Base-by-base conservation (phyloP, 2,888 invertebrate species). In the Villa cingulata region DNA sequence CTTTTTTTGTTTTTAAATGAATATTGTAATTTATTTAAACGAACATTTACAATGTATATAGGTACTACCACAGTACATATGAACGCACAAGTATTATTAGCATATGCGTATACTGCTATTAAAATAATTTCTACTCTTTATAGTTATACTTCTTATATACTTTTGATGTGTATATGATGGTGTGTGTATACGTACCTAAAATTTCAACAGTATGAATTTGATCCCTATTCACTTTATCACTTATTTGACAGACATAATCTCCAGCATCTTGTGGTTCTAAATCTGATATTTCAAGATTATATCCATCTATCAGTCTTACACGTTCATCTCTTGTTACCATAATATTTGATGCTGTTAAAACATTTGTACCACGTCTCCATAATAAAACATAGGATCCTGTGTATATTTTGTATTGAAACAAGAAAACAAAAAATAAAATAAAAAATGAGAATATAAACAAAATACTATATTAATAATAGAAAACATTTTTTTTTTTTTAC, bases 161-260 rank as follows among this genome's bases (percentile, higher is more conserved):
- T n/a, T n/a, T n/a, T n/a, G n/a, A n/a, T n/a, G n/a, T n/a, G n/a
- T n/a, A n/a, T n/a, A n/a, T n/a, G n/a, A n/a, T n/a, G n/a, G n/a
- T n/a, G n/a, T n/a, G n/a, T n/a, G n/a, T n/a, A n/a, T 48, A 60
- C 67, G 63, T 58, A 70, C 69, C 69, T 63, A 82, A 65, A 51
- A 83, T 81, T 59, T 82, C 81, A 36, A 83, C 80, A 1, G 81
- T 81, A 65, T 82, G 82, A 16, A 80, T 78, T 64, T 81, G 81
- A 63, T 82, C 81, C 16, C 77, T 71, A 40, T 78, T 77, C 51
- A 78, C 75, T 41, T 78, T 75, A 65, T 81, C 81, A 43, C 80
- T 80, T 54, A 83, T 78, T 70, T 82, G 82, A 63, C 83, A 83
- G 16, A 82, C 78, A 70, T 83, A 83, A 70, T 82, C 78, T 5